phyloP scores from a whole-genome alignment of 2,113 vertebrate species.

The Corythornis cristatus region DNA sequence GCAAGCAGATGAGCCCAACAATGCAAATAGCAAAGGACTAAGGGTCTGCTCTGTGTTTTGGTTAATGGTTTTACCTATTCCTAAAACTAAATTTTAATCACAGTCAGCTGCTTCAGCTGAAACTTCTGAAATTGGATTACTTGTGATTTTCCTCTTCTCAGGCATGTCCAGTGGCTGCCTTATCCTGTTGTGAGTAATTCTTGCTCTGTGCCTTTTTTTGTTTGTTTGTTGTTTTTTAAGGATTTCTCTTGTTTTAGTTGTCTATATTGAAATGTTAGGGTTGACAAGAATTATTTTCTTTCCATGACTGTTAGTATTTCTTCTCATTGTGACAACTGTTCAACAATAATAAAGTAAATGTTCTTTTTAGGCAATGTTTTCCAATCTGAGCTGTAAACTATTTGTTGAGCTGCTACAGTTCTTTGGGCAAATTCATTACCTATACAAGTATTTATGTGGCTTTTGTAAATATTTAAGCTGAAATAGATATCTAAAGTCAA shows the following conservation, averaged over 20 bases:
- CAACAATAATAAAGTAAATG: background rate
- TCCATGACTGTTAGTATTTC: background rate
- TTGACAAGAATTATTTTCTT: background rate
- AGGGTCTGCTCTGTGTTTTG: background rate
- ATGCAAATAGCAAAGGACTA: background rate
- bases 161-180: background rate
- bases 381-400: background rate
- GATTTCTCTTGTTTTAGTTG: background rate
- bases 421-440: background rate
- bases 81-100: background rate
- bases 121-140: background rate
- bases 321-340: background rate
- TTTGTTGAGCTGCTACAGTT: background rate
- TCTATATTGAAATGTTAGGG: background rate
- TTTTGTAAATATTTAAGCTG: background rate
- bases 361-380: background rate
- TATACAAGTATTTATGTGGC: background rate
- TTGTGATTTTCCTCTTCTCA: background rate
- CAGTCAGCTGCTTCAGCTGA: background rate
- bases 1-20: background rate
- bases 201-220: background rate
- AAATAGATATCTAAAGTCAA: background rate
- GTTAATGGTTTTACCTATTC: background rate
- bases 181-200: background rate
- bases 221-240: background rate